phyloP scores from a whole-genome alignment of 2,113 vertebrate species.

The Forbesichthys papilliferus region DNA sequence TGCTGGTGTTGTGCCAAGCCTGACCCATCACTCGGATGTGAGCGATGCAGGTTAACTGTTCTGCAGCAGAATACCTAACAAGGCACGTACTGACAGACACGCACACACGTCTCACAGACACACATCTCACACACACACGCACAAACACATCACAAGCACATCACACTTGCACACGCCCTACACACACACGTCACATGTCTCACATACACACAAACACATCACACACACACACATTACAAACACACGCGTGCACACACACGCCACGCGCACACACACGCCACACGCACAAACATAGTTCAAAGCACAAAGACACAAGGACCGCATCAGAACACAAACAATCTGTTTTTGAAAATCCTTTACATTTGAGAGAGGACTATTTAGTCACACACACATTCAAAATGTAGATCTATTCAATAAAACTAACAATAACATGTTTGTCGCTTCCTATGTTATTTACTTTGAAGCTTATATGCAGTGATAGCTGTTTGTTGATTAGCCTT shows the following conservation, averaged over 20 bases:
- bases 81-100: conserved; percentile 24
- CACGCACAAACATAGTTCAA: conserved; percentile 35
- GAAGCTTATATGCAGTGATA: background rate
- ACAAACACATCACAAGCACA: background rate
- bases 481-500: background rate
- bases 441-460: background rate
- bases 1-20: conserved; percentile 44
- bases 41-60: conserved; percentile 50
- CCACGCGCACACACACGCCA: background rate
- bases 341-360: background rate
- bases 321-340: conserved; percentile 21
- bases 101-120: background rate
- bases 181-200: background rate
- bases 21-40: conserved; percentile 59
- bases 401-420: background rate
- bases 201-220: conserved; percentile 16
- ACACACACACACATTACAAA: conserved; percentile 27
- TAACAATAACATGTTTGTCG: background rate
- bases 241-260: conserved; percentile 6
- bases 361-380: background rate
- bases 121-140: background rate
- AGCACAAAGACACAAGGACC: conserved; percentile 33
- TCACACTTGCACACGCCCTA: background rate
- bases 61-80: conserved; percentile 36
- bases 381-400: background rate